Base-by-base conservation (phyloP, 1,140 invertebrate species). In the Drosophila teissieri region DNA sequence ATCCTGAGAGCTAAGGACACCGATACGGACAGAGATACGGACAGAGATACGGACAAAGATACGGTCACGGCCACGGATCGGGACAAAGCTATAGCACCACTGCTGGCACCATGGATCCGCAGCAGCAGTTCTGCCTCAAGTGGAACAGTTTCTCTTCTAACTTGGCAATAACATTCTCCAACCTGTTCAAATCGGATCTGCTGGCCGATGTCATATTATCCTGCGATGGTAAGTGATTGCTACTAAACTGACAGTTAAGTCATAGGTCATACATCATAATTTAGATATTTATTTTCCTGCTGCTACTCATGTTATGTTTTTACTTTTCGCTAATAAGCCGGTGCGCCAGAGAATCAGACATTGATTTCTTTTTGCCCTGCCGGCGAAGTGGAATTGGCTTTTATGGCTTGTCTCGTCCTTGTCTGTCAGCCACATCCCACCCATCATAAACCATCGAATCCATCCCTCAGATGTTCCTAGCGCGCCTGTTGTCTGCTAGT, bases 71-170 rank as follows among this genome's bases (percentile, higher is more conserved):
- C 27, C 2, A 34, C 39, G 45, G 40, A 36, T 37, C 31, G 34
- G 24, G 8, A 22, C 15, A 24, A 15, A 2, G 51, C 4, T 36
- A 56, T 15, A 48, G 51, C 27, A 57, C 48, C 65, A 64, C 78
- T 56, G 67, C 42, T 42, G 40, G 45, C 76, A 91, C 79, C 51
- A 97, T 94, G 95, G 96, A 93, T 93, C 95, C 95, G 91, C 96
- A 96, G 94, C 96, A 97, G 93, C 96, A 97, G 93, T 97, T 97
- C 93, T 97, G 96, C 94, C 94, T 97, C 82, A 97, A 97, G 94
- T 97, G 96, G 96, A 97, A 97, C 94, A 97, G 96, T 94, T 97
- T 97, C 93, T 96, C 96, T 92, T 96, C 95, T 88, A 97, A 97
- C 93, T 94, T 97, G 92, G 96, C 96, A 74, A 96, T 96, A 81